These are phyloP conservation scores for Daubentonia madagascariensis DNA, from an alignment of 2,113 vertebrate species.

Conservation along the genomic window DNA sequence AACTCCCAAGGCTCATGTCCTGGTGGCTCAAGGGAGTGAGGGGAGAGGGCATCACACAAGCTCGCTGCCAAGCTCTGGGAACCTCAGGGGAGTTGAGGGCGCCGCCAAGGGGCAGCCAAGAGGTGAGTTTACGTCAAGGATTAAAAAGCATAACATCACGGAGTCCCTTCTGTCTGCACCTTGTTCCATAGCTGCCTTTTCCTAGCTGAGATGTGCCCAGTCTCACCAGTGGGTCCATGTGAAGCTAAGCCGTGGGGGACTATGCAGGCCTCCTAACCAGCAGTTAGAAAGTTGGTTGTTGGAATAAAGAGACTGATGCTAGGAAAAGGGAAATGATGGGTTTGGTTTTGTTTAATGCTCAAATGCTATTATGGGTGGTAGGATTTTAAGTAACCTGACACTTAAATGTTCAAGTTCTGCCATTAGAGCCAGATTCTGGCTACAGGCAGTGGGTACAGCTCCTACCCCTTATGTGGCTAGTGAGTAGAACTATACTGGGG, in stretches of 20 bases:
- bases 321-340: not conserved
- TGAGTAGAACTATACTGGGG: not conserved
- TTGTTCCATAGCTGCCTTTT: not conserved
- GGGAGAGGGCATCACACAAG: not conserved
- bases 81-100: conserved; percentile 47
- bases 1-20: not conserved
- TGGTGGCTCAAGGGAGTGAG: conserved; percentile 29
- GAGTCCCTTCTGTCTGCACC: not conserved
- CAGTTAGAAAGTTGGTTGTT: conserved; percentile 32
- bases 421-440: not conserved
- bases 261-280: not conserved
- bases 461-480: not conserved
- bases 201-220: not conserved
- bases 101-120: not conserved
- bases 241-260: not conserved
- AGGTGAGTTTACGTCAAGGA: not conserved
- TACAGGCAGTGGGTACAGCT: not conserved
- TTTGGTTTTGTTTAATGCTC: not conserved
- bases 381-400: not conserved
- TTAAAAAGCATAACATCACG: not conserved
- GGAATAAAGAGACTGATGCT: not conserved
- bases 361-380: not conserved
- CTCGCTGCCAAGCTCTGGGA: not conserved
- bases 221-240: not conserved
- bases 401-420: not conserved